These are phyloP conservation scores for Eutolmus rufibarbis DNA, from an alignment of 2,888 invertebrate species.

Conservation along the genomic window DNA sequence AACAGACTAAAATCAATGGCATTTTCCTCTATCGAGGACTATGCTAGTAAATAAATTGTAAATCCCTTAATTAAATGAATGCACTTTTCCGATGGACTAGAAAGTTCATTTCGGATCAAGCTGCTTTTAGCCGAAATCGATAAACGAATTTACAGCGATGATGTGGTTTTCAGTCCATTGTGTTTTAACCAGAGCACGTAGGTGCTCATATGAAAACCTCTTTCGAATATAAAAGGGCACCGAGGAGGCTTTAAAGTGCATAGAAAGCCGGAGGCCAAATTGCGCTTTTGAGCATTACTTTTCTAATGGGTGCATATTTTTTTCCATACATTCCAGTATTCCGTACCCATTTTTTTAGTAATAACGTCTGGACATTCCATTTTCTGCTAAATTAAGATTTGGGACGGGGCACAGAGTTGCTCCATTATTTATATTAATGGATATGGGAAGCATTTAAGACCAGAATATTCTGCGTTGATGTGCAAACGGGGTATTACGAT, in stretches of 20 bases:
- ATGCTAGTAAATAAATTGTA: neutral
- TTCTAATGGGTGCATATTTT: neutral
- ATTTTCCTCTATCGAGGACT: neutral
- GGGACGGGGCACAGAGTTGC: neutral
- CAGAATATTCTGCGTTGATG: neutral
- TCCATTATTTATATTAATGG: neutral
- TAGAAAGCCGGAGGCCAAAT: neutral
- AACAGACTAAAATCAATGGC: neutral
- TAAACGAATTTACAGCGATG: neutral
- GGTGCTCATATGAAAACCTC: neutral
- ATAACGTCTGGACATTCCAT: neutral
- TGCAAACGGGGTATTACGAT: neutral
- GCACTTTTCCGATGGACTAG: neutral
- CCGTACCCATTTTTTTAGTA: neutral
- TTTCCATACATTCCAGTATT: neutral
- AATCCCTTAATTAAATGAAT: neutral
- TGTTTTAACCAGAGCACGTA: neutral
- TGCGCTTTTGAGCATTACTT: neutral
- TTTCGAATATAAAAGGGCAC: neutral
- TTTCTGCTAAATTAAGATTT: neutral
- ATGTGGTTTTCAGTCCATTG: neutral
- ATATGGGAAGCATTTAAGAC: neutral
- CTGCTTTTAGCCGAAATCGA: neutral
- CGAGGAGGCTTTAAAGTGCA: neutral
- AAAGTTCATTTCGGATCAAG: neutral